Conservation (phyloP, 2,113 vertebrate species). For the Stegostoma tigrinum region DNA sequence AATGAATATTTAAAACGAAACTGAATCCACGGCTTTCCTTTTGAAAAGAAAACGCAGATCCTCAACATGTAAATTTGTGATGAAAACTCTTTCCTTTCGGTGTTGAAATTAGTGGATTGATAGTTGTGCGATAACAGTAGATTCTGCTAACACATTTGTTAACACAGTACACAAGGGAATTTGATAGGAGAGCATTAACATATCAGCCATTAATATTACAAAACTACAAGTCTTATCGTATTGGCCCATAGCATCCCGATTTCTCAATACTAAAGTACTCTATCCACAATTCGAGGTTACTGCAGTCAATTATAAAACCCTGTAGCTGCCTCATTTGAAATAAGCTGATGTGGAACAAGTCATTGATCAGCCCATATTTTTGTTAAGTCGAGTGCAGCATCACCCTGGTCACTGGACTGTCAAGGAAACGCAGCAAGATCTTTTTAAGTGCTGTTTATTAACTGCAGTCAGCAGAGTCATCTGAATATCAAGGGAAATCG, state of each 20-base stretch:
- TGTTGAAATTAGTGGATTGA: background rate
- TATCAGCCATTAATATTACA: background rate
- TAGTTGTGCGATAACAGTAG: background rate
- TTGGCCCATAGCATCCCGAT: background rate
- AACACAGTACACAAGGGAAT: background rate
- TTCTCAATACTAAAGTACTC: background rate
- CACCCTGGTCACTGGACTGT: background rate
- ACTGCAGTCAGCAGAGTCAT: background rate
- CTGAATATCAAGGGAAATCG: background rate
- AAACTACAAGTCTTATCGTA: background rate
- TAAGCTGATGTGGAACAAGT: background rate
- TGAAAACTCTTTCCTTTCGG: background rate
- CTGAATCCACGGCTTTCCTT: background rate
- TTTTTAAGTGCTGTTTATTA: background rate
- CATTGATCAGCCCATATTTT: background rate
- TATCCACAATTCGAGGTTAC: background rate
- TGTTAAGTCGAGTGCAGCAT: background rate
- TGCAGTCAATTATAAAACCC: background rate
- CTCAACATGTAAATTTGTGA: background rate
- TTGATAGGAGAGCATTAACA: background rate
- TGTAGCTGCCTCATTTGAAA: background rate
- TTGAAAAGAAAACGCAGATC: background rate
- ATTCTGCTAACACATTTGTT: background rate
- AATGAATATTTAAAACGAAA: background rate
- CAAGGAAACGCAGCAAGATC: background rate